These are phyloP conservation scores for Acanthurus leucopareius DNA, from an alignment of 2,797 vertebrate species.

Conservation along the genomic window DNA sequence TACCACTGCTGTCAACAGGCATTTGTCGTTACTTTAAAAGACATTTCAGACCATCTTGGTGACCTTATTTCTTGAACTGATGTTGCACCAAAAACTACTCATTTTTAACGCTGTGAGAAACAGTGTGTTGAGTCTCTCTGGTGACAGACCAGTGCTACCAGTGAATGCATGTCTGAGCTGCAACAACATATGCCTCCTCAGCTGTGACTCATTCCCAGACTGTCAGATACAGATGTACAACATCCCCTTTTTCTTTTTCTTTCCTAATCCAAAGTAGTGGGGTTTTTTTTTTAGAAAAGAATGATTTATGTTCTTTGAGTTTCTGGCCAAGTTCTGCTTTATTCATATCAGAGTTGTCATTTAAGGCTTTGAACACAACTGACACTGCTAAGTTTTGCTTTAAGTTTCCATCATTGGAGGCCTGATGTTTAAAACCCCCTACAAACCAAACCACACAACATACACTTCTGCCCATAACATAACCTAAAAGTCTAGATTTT, in stretches of 20 bases:
- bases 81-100: not conserved
- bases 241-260: no score
- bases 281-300: no score
- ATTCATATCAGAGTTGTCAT: not conserved
- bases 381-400: no score
- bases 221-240: no score
- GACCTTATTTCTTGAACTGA: slow-evolving; percentile 7
- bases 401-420: not conserved
- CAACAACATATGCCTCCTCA: no score
- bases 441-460: not conserved
- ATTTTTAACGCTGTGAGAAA: not conserved
- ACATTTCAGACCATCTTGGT: not conserved
- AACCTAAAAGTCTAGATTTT: no score
- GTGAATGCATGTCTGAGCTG: not conserved
- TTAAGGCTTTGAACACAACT: not conserved
- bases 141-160: not conserved
- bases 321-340: not conserved
- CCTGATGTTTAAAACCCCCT: not conserved
- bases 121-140: not conserved
- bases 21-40: slow-evolving; percentile 8
- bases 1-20: not conserved
- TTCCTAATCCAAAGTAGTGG: no score
- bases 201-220: no score
- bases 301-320: no score
- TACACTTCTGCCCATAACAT: not conserved